phyloP scores from a whole-genome alignment of 2,888 invertebrate genomes.

The Auanema sp. region DNA sequence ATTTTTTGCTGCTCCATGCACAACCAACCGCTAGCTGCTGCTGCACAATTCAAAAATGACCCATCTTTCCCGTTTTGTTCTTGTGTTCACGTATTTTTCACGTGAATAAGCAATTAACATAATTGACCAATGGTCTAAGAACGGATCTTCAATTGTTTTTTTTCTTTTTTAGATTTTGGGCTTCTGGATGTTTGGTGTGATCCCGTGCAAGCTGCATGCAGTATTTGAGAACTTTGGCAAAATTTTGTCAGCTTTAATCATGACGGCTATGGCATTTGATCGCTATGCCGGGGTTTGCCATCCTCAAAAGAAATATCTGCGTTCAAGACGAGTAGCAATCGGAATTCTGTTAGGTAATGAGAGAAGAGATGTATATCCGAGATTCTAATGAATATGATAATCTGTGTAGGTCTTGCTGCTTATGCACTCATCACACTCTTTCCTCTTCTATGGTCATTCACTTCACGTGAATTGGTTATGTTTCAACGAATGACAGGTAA shows the following conservation, averaged over 20 bases:
- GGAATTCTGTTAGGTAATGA: slow-evolving; percentile 49
- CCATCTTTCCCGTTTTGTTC: no score
- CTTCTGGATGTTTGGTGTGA: slow-evolving; percentile 62
- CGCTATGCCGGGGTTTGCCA: slow-evolving; percentile 60
- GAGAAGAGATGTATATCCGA: background rate
- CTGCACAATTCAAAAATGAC: slow-evolving; percentile 1
- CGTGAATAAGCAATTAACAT: background rate
- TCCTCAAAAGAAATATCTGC: slow-evolving; percentile 53
- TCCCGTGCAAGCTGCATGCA: slow-evolving; percentile 61
- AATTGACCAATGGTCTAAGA: background rate
- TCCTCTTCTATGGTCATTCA: slow-evolving; percentile 59
- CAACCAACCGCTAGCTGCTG: background rate
- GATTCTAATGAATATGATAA: no score
- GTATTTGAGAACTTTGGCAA: slow-evolving; percentile 63
- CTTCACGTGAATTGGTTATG: slow-evolving; percentile 58
- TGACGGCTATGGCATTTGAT: slow-evolving; percentile 59
- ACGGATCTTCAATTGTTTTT: slow-evolving; percentile 7
- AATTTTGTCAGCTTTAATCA: slow-evolving; percentile 57
- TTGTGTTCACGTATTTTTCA: no score
- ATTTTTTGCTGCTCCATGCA: no score
- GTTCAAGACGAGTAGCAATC: slow-evolving; percentile 52
- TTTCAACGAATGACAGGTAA: slow-evolving; percentile 56
- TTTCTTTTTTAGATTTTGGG: slow-evolving; percentile 53
- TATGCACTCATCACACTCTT: slow-evolving; percentile 59
- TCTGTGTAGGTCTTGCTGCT: slow-evolving; percentile 49